These are phyloP conservation scores for Phenganax stokvisi DNA, from an alignment of 92 coral and sea anemone species.

Conservation along the genomic window DNA sequence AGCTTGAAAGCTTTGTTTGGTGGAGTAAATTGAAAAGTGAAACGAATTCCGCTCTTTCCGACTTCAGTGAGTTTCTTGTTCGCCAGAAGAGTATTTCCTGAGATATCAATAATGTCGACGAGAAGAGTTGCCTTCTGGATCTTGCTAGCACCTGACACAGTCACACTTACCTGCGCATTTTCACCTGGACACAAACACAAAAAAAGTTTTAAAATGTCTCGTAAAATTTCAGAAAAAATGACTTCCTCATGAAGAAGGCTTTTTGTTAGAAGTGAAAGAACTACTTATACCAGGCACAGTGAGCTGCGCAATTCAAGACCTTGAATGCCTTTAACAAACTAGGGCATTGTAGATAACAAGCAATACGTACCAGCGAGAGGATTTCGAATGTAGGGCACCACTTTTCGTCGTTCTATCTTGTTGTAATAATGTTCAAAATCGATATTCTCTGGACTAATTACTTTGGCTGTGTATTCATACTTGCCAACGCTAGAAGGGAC, in stretches of 20 bases:
- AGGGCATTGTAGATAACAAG: not conserved
- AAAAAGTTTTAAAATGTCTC: not conserved
- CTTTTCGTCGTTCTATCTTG: not conserved
- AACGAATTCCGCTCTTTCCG: conserved; percentile 13
- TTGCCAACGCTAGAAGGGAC: conserved; percentile 14
- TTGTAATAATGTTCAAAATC: conserved; percentile 17
- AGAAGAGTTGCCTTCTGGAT: not conserved
- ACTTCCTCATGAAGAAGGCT: not conserved
- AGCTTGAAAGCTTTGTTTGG: conserved; percentile 31
- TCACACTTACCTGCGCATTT: not conserved
- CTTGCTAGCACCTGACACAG: conserved; percentile 20
- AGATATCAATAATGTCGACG: conserved; percentile 17
- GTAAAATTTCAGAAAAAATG: not conserved
- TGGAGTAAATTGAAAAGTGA: not conserved
- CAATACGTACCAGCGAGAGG: conserved; percentile 21
- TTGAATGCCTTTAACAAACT: not conserved
- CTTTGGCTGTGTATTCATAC: conserved; percentile 27
- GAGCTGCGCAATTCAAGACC: not conserved
- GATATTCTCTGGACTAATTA: conserved; percentile 12
- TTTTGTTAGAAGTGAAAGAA: no score
- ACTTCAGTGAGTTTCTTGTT: conserved; percentile 8
- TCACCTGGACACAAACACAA: conserved; percentile 8
- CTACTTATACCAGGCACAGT: not conserved
- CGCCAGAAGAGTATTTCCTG: conserved; percentile 22
- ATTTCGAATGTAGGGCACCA: conserved; percentile 5